A percentile compares a stretch with the other conserved stretches of the same genome.
These are phyloP conservation scores for Corythornis leucogaster DNA, from an alignment of 2,797 vertebrate species.

Conservation along the genomic window DNA sequence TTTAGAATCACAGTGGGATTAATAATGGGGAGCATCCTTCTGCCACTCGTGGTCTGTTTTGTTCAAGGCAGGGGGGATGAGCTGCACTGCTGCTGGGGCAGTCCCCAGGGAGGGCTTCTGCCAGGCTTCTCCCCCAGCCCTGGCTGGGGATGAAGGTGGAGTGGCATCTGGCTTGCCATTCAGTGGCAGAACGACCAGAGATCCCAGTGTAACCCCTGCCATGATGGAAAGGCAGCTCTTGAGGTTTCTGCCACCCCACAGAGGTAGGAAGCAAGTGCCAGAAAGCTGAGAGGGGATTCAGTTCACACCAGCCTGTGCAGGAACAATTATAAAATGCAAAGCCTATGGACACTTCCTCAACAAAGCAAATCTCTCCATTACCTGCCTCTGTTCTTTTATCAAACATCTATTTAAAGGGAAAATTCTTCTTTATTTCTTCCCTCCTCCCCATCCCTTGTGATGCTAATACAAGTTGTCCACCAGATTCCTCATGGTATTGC, in stretches of 20 bases:
- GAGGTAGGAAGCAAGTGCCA: not conserved
- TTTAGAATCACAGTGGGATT: slow-evolving; percentile 45
- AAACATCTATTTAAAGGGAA: slow-evolving; percentile 27
- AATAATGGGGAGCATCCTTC: not conserved
- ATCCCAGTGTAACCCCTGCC: not conserved
- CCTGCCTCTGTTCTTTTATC: slow-evolving; percentile 37
- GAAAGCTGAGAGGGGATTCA: slow-evolving; percentile 24
- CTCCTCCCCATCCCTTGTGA: not conserved
- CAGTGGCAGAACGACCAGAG: not conserved
- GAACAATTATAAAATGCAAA: slow-evolving; percentile 70
- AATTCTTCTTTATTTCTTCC: not conserved
- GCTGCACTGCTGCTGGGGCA: not conserved
- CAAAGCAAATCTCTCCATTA: slow-evolving; percentile 24
- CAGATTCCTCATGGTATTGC: not conserved
- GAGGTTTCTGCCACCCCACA: slow-evolving; percentile 21
- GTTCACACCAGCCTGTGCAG: slow-evolving; percentile 22
- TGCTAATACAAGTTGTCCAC: slow-evolving; percentile 7
- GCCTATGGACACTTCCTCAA: slow-evolving; percentile 32
- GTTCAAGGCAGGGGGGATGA: not conserved
- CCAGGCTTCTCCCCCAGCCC: not conserved
- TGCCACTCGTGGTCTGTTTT: not conserved
- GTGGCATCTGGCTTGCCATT: not conserved
- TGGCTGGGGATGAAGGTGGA: not conserved
- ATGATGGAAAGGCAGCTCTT: not conserved
- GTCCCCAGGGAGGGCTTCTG: not conserved